phyloP scores from a whole-genome alignment of 1,140 invertebrate genomes.

The Achroia grisella region DNA sequence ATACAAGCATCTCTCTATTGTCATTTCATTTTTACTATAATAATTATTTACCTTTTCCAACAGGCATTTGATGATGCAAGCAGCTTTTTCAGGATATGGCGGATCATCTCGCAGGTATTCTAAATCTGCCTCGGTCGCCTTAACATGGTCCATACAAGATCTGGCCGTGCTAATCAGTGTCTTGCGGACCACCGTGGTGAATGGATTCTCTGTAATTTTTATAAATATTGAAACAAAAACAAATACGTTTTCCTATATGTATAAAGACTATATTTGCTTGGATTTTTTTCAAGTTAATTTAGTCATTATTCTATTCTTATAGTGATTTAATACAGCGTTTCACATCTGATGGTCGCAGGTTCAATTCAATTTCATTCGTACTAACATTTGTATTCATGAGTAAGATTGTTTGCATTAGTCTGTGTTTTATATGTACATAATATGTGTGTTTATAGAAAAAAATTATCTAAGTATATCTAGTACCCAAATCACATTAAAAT shows the following conservation, averaged over 20 bases:
- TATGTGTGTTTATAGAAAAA: no score
- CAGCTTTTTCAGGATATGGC: conserved; percentile 53
- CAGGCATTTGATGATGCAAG: conserved; percentile 58
- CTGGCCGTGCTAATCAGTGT: conserved; percentile 36
- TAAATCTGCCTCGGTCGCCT: conserved; percentile 43
- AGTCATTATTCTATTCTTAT: no score
- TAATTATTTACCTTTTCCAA: conserved; percentile 44
- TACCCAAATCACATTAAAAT: no score
- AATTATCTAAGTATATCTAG: no score
- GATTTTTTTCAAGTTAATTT: background rate
- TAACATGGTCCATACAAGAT: conserved; percentile 41
- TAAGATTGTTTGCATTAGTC: no score
- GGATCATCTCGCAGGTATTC: conserved; percentile 47
- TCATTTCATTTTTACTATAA: background rate
- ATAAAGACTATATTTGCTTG: background rate
- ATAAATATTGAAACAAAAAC: conserved; percentile 2
- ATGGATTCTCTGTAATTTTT: conserved; percentile 40
- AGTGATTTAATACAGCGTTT: no score
- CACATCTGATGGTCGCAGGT: no score
- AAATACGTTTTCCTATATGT: no score
- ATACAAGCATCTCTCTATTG: no score
- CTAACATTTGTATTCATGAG: no score
- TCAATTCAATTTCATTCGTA: no score
- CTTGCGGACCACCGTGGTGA: conserved; percentile 36
- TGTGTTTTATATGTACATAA: no score